phyloP scores from a whole-genome alignment of 2,797 vertebrate genomes.

The Pangasius mekongensis region DNA sequence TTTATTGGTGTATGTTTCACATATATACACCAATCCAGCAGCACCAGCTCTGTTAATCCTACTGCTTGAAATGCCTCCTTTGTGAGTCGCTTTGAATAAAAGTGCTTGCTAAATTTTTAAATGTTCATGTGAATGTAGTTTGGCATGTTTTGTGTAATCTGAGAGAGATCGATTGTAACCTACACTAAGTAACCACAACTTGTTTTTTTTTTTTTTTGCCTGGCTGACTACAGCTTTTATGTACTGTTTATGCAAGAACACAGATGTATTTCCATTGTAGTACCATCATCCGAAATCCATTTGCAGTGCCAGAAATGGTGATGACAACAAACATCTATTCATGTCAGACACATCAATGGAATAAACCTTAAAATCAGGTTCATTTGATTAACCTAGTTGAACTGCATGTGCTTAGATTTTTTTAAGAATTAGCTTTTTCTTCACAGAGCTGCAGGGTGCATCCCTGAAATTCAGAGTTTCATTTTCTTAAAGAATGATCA shows the following conservation, averaged over 20 bases:
- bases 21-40: background rate
- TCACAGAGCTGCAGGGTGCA: background rate
- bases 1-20: background rate
- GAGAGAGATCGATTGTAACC: background rate
- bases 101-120: background rate
- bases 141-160: no score
- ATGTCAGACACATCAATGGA: background rate
- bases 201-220: slow-evolving; percentile 17
- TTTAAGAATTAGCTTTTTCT: background rate
- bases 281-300: background rate
- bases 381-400: background rate
- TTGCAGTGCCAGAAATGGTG: background rate
- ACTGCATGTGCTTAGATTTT: background rate
- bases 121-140: background rate
- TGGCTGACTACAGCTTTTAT: background rate
- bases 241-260: background rate
- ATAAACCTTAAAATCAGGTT: background rate
- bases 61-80: background rate
- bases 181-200: slow-evolving; percentile 29
- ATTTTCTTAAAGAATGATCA: slow-evolving; percentile 1
- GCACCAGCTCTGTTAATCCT: background rate
- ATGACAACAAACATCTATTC: background rate
- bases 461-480: background rate
- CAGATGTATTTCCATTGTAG: background rate
- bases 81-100: background rate